A percentile compares a stretch with the other conserved stretches of the same genome.
phyloP scores from a whole-genome alignment of 2,888 invertebrate species.

The Sminthurinus aureus region DNA sequence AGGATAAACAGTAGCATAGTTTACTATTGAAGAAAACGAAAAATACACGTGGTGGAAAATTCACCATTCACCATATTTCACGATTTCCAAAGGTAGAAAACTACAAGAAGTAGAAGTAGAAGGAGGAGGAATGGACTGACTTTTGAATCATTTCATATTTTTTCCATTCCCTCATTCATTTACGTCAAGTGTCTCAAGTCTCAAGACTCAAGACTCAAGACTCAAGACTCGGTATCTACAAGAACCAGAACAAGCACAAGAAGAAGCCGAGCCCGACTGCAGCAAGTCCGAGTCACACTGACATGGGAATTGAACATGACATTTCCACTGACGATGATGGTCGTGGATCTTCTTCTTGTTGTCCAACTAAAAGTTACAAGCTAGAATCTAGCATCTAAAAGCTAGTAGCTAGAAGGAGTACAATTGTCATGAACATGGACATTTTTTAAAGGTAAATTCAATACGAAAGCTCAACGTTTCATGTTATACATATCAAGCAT shows the following conservation, averaged over 20 bases:
- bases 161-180: constrained; percentile 8
- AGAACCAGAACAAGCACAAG: too few species aligned
- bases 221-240: too few species aligned
- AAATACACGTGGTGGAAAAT: neutral
- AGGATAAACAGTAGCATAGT: too few species aligned
- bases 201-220: too few species aligned
- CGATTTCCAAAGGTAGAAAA: too few species aligned
- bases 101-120: constrained; percentile 10
- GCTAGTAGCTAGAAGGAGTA: neutral
- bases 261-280: neutral
- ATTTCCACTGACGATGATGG: neutral
- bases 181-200: neutral
- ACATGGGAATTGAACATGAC: neutral
- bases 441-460: neutral
- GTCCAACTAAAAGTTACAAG: neutral
- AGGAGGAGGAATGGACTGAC: constrained; percentile 6
- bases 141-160: neutral
- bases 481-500: neutral
- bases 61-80: neutral
- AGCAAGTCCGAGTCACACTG: neutral
- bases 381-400: too few species aligned
- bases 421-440: neutral
- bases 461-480: neutral
- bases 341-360: neutral
- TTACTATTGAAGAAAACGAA: too few species aligned